Conservation (phyloP, 2,113 vertebrate genomes). For the Xiphias gladius region DNA sequence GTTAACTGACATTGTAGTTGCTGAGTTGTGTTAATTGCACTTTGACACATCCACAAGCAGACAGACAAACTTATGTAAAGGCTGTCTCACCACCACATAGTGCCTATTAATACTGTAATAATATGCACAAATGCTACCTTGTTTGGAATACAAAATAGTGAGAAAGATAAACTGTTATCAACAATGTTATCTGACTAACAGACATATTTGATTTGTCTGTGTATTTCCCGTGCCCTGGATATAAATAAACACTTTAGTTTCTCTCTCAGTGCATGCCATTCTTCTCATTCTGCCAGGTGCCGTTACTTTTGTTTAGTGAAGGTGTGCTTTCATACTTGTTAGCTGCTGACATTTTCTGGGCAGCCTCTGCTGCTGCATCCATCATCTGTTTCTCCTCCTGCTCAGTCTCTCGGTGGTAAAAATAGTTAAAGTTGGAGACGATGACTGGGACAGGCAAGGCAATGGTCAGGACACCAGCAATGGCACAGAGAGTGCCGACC, state of each 20-base stretch:
- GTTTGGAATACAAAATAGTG: conserved; percentile 64
- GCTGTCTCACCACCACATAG: conserved; percentile 46
- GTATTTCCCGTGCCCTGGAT: conserved; percentile 44
- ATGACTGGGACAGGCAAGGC: conserved; percentile 97
- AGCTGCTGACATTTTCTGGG: conserved; percentile 81
- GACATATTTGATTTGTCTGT: conserved; percentile 52
- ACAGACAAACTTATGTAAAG: conserved; percentile 61
- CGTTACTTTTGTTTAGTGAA: conserved; percentile 90
- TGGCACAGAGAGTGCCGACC: conserved; percentile 96
- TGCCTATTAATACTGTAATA: conserved; percentile 69
- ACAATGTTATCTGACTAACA: conserved; percentile 8
- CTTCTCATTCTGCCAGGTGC: conserved; percentile 87
- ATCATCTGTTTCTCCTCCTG: conserved; percentile 91
- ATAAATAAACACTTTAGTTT: conserved; percentile 11
- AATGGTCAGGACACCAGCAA: conserved; percentile 96
- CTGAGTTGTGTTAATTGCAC: conserved; percentile 78
- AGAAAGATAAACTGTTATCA: conserved; percentile 38
- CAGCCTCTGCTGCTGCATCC: conserved; percentile 86
- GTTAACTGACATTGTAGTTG: conserved; percentile 38
- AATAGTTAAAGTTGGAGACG: conserved; percentile 99
- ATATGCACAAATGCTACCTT: conserved; percentile 59
- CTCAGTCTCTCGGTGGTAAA: conserved; percentile 96
- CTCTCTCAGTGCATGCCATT: conserved; percentile 81
- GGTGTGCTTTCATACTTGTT: conserved; percentile 87
- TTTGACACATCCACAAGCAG: conserved; percentile 79